A percentile compares a stretch with the other conserved stretches of the same genome.
These are phyloP conservation scores for Pelobates cultripes DNA, from an alignment of 2,797 vertebrate genomes.

Conservation along the genomic window DNA sequence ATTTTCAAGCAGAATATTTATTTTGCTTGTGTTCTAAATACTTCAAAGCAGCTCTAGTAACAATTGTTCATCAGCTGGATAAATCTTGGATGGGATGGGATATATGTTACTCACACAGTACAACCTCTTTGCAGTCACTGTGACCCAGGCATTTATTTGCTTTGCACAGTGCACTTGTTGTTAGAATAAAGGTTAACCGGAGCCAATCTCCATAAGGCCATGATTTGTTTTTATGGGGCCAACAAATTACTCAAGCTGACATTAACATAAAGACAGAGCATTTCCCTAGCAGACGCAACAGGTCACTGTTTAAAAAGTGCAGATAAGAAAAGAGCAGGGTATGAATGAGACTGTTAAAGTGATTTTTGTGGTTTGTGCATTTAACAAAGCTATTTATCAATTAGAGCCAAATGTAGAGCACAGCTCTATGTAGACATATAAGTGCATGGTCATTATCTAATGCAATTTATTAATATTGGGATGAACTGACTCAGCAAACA, in stretches of 20 bases:
- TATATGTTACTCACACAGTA: not conserved
- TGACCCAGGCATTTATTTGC: not conserved
- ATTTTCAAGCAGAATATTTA: no score
- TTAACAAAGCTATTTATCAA: not conserved
- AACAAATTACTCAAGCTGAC: conserved; percentile 14
- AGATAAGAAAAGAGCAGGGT: conserved; percentile 34
- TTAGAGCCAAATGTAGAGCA: conserved; percentile 11
- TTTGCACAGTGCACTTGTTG: no score
- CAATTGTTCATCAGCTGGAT: no score
- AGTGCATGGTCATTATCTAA: no score
- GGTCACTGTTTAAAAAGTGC: conserved; percentile 14
- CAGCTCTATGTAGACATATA: not conserved
- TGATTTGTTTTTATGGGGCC: not conserved
- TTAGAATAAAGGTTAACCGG: not conserved
- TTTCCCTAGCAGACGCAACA: conserved; percentile 33
- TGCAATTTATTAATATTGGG: no score
- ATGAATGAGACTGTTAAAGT: conserved; percentile 13
- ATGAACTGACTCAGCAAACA: no score
- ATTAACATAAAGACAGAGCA: conserved; percentile 21
- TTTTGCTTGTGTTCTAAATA: no score
- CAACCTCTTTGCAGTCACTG: not conserved
- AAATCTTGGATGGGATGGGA: no score
- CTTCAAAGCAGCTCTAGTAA: no score
- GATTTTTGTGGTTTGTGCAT: conserved; percentile 25
- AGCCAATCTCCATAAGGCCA: not conserved